These are phyloP conservation scores for Ifrita kowaldi DNA, from an alignment of 2,113 vertebrate species.

Conservation along the genomic window DNA sequence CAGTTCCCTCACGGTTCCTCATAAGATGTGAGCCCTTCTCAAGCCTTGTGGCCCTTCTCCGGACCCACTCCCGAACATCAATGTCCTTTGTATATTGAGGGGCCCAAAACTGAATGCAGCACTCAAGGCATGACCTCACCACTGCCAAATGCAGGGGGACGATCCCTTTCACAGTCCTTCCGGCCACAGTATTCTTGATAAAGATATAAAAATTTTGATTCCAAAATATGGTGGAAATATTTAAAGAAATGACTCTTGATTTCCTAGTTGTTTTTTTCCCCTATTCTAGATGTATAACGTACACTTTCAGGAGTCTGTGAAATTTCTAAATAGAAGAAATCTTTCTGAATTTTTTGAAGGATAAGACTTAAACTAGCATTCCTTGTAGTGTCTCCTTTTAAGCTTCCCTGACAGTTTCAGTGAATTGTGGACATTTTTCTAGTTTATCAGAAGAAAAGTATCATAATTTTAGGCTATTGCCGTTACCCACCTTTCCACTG, in stretches of 20 bases:
- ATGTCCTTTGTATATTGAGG: neutral
- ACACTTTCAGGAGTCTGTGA: neutral
- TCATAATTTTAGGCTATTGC: neutral
- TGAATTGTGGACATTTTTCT: neutral
- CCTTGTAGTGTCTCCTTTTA: neutral
- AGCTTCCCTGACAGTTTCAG: neutral
- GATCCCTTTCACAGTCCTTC: neutral
- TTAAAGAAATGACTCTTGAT: neutral
- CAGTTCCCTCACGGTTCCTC: accelerated
- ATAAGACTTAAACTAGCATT: neutral
- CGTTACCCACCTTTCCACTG: neutral
- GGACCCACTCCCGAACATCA: neutral
- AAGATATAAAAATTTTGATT: neutral
- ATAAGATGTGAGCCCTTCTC: accelerated
- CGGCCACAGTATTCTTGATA: neutral
- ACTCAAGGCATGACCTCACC: neutral
- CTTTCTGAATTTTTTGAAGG: neutral
- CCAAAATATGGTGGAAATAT: neutral
- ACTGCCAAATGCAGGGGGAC: accelerated
- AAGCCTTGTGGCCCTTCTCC: neutral
- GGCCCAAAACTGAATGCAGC: neutral
- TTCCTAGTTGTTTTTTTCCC: accelerated
- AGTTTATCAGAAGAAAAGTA: neutral
- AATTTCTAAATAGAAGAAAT: neutral
- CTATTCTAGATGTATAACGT: neutral